Evolutionary conservation across 2,888 invertebrate species (phyloP).

Genomic region (Amphipyra tragopoginis): DNA sequence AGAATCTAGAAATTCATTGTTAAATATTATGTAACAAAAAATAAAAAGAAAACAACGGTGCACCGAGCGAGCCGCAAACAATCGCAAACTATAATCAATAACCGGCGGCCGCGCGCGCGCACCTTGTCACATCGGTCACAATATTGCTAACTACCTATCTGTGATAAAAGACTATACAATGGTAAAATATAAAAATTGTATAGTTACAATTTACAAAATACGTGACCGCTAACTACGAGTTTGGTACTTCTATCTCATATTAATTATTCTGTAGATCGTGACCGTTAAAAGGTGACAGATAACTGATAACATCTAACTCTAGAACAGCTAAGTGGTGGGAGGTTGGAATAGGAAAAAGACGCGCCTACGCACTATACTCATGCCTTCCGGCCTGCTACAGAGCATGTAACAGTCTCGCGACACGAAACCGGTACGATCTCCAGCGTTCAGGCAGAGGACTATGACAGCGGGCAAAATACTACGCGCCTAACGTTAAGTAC

Average conservation of each 20-base stretch:
- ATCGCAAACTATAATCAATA: constrained; percentile 71
- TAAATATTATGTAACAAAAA: constrained; percentile 89
- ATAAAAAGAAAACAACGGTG: constrained; percentile 86
- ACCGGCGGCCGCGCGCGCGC: constrained; percentile 66
- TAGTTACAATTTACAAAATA: constrained; percentile 89
- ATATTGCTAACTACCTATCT: constrained; percentile 84
- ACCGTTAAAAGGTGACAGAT: constrained; percentile 69
- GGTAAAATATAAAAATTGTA: constrained; percentile 88
- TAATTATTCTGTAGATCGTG: constrained; percentile 78
- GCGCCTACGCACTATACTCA: constrained; percentile 75
- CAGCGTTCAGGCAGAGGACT: constrained; percentile 54
- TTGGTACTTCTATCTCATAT: constrained; percentile 87
- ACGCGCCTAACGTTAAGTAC: constrained; percentile 78
- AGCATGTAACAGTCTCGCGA: constrained; percentile 10
- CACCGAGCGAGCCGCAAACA: constrained; percentile 74
- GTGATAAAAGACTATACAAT: constrained; percentile 88
- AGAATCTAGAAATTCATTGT: constrained; percentile 90
- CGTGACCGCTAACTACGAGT: constrained; percentile 88
- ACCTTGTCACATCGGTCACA: constrained; percentile 74
- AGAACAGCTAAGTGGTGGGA: constrained; percentile 84
- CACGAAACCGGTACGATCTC: constrained; percentile 9
- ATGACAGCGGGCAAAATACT: constrained; percentile 70
- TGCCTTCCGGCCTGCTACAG: constrained; percentile 42
- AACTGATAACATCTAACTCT: constrained; percentile 77
- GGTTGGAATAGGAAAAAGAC: constrained; percentile 71